phyloP scores from a whole-genome alignment of 1,140 invertebrate genomes.

The Zaprionus ghesquierei region DNA sequence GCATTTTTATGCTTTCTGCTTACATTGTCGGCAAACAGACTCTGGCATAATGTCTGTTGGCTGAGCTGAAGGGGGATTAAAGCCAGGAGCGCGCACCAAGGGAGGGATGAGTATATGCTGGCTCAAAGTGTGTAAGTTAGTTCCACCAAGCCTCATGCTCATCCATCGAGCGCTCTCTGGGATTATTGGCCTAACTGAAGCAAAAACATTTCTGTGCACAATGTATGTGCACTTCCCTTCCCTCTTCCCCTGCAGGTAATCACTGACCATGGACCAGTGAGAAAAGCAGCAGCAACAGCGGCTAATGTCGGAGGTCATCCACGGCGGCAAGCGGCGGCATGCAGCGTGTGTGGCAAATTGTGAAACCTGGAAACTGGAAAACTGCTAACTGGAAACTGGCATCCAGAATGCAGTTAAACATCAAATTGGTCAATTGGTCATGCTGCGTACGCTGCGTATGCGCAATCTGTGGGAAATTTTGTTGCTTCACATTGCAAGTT shows the following conservation, averaged over 20 bases:
- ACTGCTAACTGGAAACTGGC: constrained; percentile 2
- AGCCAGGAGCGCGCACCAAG: too few species aligned
- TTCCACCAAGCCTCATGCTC: neutral
- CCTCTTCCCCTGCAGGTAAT: neutral
- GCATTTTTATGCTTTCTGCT: constrained; percentile 31
- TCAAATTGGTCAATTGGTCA: constrained; percentile 22
- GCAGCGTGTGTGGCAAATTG: neutral
- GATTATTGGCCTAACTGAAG: constrained; percentile 19
- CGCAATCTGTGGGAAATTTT: constrained; percentile 24
- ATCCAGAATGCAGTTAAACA: constrained; percentile 25
- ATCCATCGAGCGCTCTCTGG: constrained; percentile 7
- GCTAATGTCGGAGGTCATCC: constrained; percentile 28
- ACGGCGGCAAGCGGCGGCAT: neutral
- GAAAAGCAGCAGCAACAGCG: neutral
- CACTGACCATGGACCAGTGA: constrained; percentile 16
- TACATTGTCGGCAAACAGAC: constrained; percentile 28
- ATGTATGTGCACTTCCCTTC: neutral
- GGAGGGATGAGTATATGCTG: neutral
- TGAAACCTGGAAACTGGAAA: neutral
- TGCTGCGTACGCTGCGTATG: constrained; percentile 29
- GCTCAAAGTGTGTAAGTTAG: neutral
- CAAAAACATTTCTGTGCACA: constrained; percentile 31
- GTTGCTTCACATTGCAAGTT: neutral
- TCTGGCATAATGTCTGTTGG: neutral
- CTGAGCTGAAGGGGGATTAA: neutral